These are phyloP conservation scores for Hypsopygia costalis DNA, from an alignment of 2,888 invertebrate species.

Conservation along the genomic window DNA sequence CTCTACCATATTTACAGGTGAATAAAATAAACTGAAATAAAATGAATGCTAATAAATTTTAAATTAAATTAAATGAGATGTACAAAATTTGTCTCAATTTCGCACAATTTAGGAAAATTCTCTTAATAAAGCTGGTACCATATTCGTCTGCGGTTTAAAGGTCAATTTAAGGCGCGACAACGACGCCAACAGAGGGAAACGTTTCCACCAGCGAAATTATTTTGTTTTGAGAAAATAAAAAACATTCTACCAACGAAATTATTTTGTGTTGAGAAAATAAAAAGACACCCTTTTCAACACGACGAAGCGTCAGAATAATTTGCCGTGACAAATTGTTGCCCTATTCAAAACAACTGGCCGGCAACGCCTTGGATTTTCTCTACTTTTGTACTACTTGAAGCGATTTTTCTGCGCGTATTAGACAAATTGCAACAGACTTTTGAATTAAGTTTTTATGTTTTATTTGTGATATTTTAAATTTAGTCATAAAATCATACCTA, in stretches of 20 bases:
- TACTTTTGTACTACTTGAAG: constrained; percentile 6
- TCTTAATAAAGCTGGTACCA: neutral
- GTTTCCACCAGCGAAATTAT: constrained; percentile 10
- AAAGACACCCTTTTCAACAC: constrained; percentile 50
- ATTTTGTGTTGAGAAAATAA: constrained; percentile 22
- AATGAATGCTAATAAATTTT: no score
- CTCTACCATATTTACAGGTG: no score
- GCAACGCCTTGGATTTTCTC: constrained; percentile 42
- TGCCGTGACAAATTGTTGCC: constrained; percentile 59
- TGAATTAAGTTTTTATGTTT: no score
- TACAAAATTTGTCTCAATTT: no score
- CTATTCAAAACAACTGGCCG: constrained; percentile 54
- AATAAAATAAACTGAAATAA: no score
- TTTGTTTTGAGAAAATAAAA: constrained; percentile 22
- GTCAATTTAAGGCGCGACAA: neutral
- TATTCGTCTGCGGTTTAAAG: neutral
- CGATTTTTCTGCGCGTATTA: neutral
- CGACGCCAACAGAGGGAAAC: neutral
- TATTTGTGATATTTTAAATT: no score
- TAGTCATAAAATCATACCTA: no score
- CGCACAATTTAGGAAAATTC: no score
- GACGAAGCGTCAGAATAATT: constrained; percentile 56
- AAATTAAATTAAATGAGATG: no score
- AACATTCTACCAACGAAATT: constrained; percentile 7
- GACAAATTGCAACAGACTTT: neutral